Percentiles rank a stretch among this genome's conserved stretches.
Conservation (phyloP, 2,113 vertebrate species). For the Lophura nycthemera region DNA sequence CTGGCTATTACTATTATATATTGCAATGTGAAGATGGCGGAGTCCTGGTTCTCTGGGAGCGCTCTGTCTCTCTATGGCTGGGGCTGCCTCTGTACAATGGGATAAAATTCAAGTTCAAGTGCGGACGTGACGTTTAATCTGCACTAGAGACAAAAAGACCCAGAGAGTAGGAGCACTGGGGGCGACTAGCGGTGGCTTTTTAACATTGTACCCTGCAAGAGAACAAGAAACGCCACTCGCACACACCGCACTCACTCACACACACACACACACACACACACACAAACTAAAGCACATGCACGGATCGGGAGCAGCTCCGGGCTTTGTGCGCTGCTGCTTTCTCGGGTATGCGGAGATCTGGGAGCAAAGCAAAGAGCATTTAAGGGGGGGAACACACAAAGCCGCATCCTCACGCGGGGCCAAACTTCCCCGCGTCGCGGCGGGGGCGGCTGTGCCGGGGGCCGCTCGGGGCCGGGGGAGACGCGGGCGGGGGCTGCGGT, state of each 20-base stretch:
- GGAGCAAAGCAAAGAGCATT: neutral
- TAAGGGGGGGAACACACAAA: neutral
- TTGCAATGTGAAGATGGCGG: constrained; percentile 90
- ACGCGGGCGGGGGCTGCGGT: neutral
- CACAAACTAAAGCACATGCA: constrained; percentile 35
- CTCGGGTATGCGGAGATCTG: neutral
- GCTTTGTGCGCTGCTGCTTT: constrained; percentile 50
- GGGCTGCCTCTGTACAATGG: constrained; percentile 96
- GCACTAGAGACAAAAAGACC: constrained; percentile 90
- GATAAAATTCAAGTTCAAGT: constrained; percentile 99
- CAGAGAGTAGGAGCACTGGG: constrained; percentile 98
- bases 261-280: constrained; percentile 21
- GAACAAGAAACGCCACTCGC: constrained; percentile 80
- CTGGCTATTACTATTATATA: constrained; percentile 85
- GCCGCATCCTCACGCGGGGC: neutral
- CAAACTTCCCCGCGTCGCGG: constrained; percentile 24
- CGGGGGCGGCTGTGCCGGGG: neutral
- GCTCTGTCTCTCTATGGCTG: constrained; percentile 92
- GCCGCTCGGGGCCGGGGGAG: neutral
- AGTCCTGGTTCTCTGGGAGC: constrained; percentile 92
- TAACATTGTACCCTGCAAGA: constrained; percentile 91
- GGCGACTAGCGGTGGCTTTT: constrained; percentile 99
- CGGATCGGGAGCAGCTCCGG: constrained; percentile 21
- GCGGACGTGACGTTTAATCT: constrained; percentile 99
- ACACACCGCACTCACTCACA: constrained; percentile 54